Evolutionary conservation across 2,797 vertebrate species (phyloP).

Genomic region (Pagetopsis macropterus): DNA sequence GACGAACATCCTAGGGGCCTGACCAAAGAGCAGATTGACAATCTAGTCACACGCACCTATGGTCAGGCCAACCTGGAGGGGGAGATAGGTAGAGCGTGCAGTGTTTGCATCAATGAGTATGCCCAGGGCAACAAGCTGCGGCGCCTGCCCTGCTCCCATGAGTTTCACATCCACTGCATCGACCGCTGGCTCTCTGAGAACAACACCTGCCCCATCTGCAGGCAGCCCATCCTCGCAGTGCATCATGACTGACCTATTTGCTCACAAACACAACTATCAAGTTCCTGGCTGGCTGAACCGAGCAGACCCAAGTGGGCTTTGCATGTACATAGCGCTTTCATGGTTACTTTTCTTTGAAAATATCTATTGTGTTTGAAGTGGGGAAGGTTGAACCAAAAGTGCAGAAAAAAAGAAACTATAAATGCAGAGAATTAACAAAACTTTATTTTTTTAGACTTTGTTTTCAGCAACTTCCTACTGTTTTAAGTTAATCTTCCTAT

Average conservation of each 20-base stretch:
- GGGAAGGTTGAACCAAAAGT: slow-evolving; percentile 82
- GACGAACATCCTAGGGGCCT: slow-evolving; percentile 90
- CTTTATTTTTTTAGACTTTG: slow-evolving; percentile 88
- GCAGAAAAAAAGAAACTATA: slow-evolving; percentile 68
- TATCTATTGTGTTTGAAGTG: slow-evolving; percentile 72
- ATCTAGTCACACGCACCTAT: slow-evolving; percentile 93
- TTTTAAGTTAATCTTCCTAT: slow-evolving; percentile 63
- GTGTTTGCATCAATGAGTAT: slow-evolving; percentile 96
- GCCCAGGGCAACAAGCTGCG: slow-evolving; percentile 95
- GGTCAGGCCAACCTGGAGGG: slow-evolving; percentile 88
- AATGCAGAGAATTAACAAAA: slow-evolving; percentile 86
- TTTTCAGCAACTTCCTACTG: slow-evolving; percentile 66
- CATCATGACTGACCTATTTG: slow-evolving; percentile 82
- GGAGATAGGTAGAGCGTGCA: slow-evolving; percentile 90
- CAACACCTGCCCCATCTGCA: slow-evolving; percentile 95
- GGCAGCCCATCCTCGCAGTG: slow-evolving; percentile 89
- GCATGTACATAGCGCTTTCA: slow-evolving; percentile 85
- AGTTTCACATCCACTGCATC: slow-evolving; percentile 97
- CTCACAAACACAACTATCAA: slow-evolving; percentile 45
- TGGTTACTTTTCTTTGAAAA: slow-evolving; percentile 77
- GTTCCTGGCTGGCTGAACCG: slow-evolving; percentile 70
- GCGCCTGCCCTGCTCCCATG: slow-evolving; percentile 92
- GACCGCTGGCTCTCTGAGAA: slow-evolving; percentile 98
- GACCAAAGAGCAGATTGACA: slow-evolving; percentile 99
- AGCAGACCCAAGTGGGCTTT: slow-evolving; percentile 69